Evolutionary conservation across 37 sponge, comb jelly and placozoan genomes (phyloP).

Genomic region (Halisarca cf. caerulea): DNA sequence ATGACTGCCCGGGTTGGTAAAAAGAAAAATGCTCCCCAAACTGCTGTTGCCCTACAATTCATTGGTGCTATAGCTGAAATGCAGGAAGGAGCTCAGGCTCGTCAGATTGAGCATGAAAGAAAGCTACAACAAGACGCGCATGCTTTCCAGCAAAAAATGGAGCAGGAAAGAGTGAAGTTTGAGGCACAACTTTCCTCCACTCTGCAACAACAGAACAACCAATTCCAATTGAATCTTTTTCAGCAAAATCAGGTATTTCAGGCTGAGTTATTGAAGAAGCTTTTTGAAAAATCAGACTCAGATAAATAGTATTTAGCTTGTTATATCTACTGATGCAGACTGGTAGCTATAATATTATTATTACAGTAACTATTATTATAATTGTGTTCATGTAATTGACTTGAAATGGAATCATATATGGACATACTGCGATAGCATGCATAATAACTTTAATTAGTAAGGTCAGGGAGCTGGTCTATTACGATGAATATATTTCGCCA

Average conservation of each 20-base stretch:
- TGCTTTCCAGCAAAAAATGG: constrained; percentile 12
- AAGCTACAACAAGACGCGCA: not conserved
- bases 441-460: too few species aligned
- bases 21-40: not conserved
- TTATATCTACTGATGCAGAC: too few species aligned
- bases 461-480: constrained; percentile 12
- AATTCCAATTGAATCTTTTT: not conserved
- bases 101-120: not conserved
- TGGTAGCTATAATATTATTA: too few species aligned
- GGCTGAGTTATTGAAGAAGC: constrained; percentile 6
- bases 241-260: not conserved
- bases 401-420: too few species aligned
- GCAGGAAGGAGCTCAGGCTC: not conserved
- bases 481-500: constrained; percentile 1
- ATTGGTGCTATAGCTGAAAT: not conserved
- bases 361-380: too few species aligned
- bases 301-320: not conserved
- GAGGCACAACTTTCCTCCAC: not conserved
- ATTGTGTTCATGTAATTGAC: too few species aligned
- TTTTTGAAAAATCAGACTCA: constrained; percentile 1
- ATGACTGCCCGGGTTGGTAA: not conserved
- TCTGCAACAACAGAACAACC: constrained; percentile 2
- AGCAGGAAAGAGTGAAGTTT: not conserved
- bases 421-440: too few species aligned
- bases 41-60: not conserved